Evolutionary conservation across 1,140 invertebrate species (phyloP).

Genomic region (Aphis gossypii): DNA sequence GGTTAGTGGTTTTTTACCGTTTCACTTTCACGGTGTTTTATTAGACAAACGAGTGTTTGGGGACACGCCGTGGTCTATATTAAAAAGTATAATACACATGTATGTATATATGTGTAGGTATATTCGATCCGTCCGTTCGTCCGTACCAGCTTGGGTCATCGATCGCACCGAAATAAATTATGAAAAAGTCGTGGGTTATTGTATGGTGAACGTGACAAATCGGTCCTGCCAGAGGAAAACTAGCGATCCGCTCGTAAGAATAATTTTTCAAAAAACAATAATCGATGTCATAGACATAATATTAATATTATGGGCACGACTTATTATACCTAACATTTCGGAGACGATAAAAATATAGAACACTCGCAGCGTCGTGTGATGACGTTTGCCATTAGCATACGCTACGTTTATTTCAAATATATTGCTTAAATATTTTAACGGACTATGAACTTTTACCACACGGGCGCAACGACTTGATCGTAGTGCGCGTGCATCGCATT

Average conservation of each 20-base stretch:
- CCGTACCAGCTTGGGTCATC: not conserved
- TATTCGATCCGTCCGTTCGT: not conserved
- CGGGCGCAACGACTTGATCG: no score
- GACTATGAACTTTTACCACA: no score
- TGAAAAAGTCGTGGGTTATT: not conserved
- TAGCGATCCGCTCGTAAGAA: not conserved
- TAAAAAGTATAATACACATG: not conserved
- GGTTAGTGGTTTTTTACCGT: not conserved
- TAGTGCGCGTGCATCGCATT: no score
- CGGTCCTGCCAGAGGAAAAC: not conserved
- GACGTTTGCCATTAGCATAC: no score
- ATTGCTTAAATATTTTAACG: no score
- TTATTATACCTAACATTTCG: not conserved
- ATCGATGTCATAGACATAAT: no score
- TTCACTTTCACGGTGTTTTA: not conserved
- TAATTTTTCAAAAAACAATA: not conserved
- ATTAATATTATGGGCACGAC: no score
- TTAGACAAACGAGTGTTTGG: slow-evolving; percentile 6
- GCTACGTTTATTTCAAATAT: no score
- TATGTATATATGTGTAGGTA: not conserved
- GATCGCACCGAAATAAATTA: not conserved
- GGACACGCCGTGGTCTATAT: not conserved
- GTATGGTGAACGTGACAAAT: not conserved
- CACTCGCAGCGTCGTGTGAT: not conserved
- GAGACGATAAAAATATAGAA: not conserved